Evolutionary conservation across 2,797 vertebrate species (phyloP).

Genomic region (Hippocampus kuda): DNA sequence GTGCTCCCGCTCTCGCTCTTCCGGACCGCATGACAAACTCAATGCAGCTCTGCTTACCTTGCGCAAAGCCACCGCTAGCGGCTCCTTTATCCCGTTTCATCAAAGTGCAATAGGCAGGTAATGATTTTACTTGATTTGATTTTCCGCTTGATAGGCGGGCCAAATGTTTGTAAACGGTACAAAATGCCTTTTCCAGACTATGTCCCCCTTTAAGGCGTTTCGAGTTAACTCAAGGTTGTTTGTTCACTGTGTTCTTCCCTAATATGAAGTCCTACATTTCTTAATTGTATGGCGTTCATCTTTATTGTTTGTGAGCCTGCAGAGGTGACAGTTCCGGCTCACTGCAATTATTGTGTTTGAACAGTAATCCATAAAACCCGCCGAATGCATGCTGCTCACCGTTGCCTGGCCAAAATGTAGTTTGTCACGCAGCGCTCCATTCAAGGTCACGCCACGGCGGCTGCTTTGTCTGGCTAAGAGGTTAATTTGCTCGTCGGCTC

Average conservation of each 20-base stretch:
- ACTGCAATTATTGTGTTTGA: conserved; percentile 29
- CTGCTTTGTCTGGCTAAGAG: conserved; percentile 56
- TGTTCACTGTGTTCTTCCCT: neutral
- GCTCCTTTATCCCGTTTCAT: too few relatives aligned
- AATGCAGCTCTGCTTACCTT: too few relatives aligned
- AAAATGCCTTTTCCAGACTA: neutral
- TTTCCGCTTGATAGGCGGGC: neutral
- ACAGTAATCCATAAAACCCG: neutral
- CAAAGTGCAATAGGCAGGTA: too few relatives aligned
- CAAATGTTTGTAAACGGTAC: neutral
- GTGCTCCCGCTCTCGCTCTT: neutral
- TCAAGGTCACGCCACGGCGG: conserved; percentile 53
- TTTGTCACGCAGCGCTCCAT: conserved; percentile 40
- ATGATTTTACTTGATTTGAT: neutral
- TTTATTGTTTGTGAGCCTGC: neutral
- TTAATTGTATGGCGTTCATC: neutral
- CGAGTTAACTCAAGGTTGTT: neutral
- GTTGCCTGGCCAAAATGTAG: conserved; percentile 42
- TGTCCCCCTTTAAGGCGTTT: neutral
- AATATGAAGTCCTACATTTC: neutral
- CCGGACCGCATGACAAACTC: neutral
- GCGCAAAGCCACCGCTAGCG: too few relatives aligned
- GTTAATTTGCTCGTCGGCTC: conserved; percentile 61
- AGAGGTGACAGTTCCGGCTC: conserved; percentile 3
- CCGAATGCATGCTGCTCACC: conserved; percentile 29